Percentiles rank a stretch among this genome's conserved stretches.
Evolutionary conservation across 2,113 vertebrate genomes (phyloP).

Genomic region (Podarcis cretensis): DNA sequence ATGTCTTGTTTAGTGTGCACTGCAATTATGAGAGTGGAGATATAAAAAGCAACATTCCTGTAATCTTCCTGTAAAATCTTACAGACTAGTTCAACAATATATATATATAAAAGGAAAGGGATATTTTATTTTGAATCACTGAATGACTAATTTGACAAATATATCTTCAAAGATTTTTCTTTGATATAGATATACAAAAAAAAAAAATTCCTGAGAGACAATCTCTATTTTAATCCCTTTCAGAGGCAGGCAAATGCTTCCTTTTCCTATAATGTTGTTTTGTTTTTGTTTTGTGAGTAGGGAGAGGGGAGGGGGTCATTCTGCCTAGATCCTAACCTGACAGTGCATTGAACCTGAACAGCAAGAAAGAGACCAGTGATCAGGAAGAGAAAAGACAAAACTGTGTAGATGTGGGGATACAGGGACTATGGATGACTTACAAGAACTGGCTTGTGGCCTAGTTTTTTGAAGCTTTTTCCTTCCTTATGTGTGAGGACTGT

Average conservation of each 20-base stretch:
- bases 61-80: not conserved
- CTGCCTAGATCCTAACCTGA: slow-evolving; percentile 37
- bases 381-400: slow-evolving; percentile 55
- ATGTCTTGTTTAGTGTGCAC: not conserved
- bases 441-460: not conserved
- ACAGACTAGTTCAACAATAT: not conserved
- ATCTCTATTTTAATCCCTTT: slow-evolving; percentile 37
- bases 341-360: not conserved
- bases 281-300: not conserved
- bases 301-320: not conserved
- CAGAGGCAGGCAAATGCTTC: slow-evolving; percentile 1
- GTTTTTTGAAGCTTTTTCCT: slow-evolving; percentile 24
- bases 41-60: not conserved
- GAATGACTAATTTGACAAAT: not conserved
- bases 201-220: not conserved
- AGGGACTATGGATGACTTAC: slow-evolving; percentile 11
- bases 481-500: slow-evolving; percentile 7
- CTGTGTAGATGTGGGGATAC: slow-evolving; percentile 36
- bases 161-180: slow-evolving; percentile 9
- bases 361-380: slow-evolving; percentile 21
- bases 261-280: slow-evolving; percentile 21
- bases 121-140: not conserved
- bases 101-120: not conserved
- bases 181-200: not conserved
- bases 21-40: not conserved